These are phyloP conservation scores for Lucinisca nassula DNA, from an alignment of 2,888 invertebrate species.

Conservation along the genomic window DNA sequence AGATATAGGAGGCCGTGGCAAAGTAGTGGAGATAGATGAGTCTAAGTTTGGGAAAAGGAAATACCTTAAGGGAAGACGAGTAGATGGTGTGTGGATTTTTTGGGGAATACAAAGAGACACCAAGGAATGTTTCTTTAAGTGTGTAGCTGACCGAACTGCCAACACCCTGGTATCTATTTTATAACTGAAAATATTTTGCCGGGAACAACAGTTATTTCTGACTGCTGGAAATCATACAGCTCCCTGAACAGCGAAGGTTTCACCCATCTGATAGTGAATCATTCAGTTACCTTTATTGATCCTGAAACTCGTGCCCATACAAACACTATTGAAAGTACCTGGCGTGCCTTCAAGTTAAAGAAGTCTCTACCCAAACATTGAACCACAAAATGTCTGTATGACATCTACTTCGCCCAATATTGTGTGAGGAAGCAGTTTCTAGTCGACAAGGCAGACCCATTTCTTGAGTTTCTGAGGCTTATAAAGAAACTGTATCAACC, in stretches of 20 bases:
- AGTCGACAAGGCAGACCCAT: background rate
- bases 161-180: slow-evolving; percentile 29
- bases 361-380: slow-evolving; percentile 24
- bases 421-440: slow-evolving; percentile 24
- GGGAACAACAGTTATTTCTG: slow-evolving; percentile 48
- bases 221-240: slow-evolving; percentile 57
- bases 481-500: background rate
- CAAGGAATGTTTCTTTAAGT: slow-evolving; percentile 38
- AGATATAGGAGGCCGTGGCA: slow-evolving; percentile 50
- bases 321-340: slow-evolving; percentile 29
- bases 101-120: slow-evolving; percentile 47
- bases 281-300: slow-evolving; percentile 22
- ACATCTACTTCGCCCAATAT: slow-evolving; percentile 23
- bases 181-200: slow-evolving; percentile 49
- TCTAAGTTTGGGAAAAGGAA: slow-evolving; percentile 63
- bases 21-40: slow-evolving; percentile 54
- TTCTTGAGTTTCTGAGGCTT: background rate
- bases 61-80: slow-evolving; percentile 50
- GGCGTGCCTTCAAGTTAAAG: slow-evolving; percentile 15
- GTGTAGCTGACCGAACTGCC: slow-evolving; percentile 43
- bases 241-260: slow-evolving; percentile 35
- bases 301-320: slow-evolving; percentile 36
- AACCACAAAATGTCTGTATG: slow-evolving; percentile 17
- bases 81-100: slow-evolving; percentile 60
- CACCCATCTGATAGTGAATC: slow-evolving; percentile 37